These are phyloP conservation scores for Enteromius fasciolatus DNA, from an alignment of 2,797 vertebrate genomes.

Conservation along the genomic window DNA sequence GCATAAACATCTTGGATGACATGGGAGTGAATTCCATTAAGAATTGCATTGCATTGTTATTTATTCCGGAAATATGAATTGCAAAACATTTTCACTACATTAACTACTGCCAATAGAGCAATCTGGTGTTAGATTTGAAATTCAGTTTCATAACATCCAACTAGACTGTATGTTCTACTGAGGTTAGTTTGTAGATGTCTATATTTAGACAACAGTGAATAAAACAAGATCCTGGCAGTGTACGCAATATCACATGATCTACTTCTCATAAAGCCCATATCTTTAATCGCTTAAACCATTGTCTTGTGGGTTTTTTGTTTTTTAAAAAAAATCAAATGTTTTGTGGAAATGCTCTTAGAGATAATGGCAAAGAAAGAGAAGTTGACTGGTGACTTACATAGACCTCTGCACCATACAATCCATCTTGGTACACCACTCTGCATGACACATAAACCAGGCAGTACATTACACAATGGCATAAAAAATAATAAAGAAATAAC, in stretches of 20 bases:
- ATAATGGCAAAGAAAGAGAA: neutral
- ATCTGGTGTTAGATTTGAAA: neutral
- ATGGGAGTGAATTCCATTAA: too few relatives aligned
- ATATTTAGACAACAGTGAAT: neutral
- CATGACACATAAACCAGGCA: constrained; percentile 33
- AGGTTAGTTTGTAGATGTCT: neutral
- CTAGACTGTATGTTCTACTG: too few relatives aligned
- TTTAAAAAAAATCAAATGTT: neutral
- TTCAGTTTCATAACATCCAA: too few relatives aligned
- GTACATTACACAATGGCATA: neutral
- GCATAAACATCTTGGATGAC: too few relatives aligned
- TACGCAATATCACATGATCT: neutral
- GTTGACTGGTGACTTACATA: constrained; percentile 73
- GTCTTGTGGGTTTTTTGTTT: too few relatives aligned
- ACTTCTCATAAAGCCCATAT: neutral
- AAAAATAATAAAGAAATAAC: neutral
- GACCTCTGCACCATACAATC: constrained; percentile 81
- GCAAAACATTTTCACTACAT: neutral
- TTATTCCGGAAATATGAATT: too few relatives aligned
- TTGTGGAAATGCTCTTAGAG: neutral
- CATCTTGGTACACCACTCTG: constrained; percentile 84
- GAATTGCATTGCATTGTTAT: too few relatives aligned
- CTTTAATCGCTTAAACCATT: neutral
- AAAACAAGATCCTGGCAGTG: neutral
- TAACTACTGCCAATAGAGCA: neutral